Percentiles rank a stretch among this genome's conserved stretches.
These are phyloP conservation scores for Stigmatopora nigra DNA, from an alignment of 2,113 vertebrate species.

Conservation along the genomic window DNA sequence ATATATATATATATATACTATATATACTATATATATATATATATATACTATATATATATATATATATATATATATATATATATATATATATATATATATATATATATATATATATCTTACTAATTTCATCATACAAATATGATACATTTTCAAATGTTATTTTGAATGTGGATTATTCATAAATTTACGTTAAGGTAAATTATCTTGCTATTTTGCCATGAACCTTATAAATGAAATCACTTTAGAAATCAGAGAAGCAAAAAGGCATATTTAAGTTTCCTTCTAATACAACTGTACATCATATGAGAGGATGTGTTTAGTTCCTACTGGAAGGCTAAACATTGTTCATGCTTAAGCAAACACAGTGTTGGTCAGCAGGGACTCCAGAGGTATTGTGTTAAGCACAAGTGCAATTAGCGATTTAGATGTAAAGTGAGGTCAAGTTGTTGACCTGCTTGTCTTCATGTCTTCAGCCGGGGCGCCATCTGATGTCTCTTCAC, in stretches of 20 bases:
- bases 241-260: neutral
- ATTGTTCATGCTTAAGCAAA: slow-evolving; percentile 11
- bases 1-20: too few species aligned
- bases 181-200: too few species aligned
- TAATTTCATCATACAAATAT: too few species aligned
- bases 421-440: slow-evolving; percentile 57
- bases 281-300: neutral
- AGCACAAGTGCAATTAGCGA: slow-evolving; percentile 37
- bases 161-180: too few species aligned
- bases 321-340: neutral
- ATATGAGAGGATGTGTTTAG: neutral
- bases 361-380: slow-evolving; percentile 8
- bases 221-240: too few species aligned
- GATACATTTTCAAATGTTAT: too few species aligned
- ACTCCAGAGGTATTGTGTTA: slow-evolving; percentile 12
- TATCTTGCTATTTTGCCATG: too few species aligned
- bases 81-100: too few species aligned
- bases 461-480: slow-evolving; percentile 29
- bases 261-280: neutral
- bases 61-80: too few species aligned
- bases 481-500: slow-evolving; percentile 12
- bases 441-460: slow-evolving; percentile 41
- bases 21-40: too few species aligned
- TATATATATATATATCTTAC: too few species aligned
- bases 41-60: too few species aligned